phyloP scores from a whole-genome alignment of 2,888 invertebrate genomes.

The Eupithecia inturbata region DNA sequence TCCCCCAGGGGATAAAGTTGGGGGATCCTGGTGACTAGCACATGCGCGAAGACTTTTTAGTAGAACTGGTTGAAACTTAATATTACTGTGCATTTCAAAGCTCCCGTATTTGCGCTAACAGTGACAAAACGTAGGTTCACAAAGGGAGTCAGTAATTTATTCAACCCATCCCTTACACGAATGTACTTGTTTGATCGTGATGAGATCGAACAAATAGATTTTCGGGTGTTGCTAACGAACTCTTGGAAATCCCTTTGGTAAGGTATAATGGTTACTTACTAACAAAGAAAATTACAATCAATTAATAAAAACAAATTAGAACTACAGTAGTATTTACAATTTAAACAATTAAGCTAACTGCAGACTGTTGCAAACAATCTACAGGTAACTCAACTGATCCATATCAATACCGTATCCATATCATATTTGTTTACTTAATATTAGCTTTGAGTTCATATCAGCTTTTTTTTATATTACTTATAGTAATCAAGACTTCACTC shows the following conservation, averaged over 20 bases:
- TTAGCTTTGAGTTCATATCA: too few relatives aligned
- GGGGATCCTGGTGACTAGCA: background rate
- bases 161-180: constrained; percentile 38
- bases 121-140: constrained; percentile 44
- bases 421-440: too few relatives aligned
- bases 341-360: too few relatives aligned
- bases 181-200: constrained; percentile 26
- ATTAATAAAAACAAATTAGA: too few relatives aligned
- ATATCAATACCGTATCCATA: too few relatives aligned
- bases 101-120: constrained; percentile 44
- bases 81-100: constrained; percentile 5
- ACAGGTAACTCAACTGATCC: too few relatives aligned
- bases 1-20: background rate
- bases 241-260: constrained; percentile 9
- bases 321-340: too few relatives aligned
- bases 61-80: background rate
- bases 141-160: constrained; percentile 43
- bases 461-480: too few relatives aligned
- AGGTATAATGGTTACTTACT: background rate
- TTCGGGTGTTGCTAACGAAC: constrained; percentile 9
- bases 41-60: background rate
- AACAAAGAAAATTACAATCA: too few relatives aligned
- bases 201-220: constrained; percentile 26
- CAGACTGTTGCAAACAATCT: too few relatives aligned
- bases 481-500: too few relatives aligned